Evolutionary conservation across 2,888 invertebrate genomes (phyloP), one percentile per base, ranked within the genome.

Genomic region (Mesochorus sp.): DNA sequence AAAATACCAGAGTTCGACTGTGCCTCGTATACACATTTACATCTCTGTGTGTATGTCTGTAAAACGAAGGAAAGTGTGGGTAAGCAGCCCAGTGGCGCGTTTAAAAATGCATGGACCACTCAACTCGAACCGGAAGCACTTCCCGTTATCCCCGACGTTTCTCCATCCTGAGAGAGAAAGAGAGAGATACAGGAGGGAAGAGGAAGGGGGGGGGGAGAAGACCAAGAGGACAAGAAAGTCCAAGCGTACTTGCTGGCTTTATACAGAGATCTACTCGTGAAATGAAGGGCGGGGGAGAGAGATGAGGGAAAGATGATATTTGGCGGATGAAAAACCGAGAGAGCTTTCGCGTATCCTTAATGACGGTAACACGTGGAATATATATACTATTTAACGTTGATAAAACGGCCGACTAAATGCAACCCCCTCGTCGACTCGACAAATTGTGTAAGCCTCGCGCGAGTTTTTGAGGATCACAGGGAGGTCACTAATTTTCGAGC

Each of bases 81-180:
- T 44, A 55, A 72, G 55, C 53, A 47, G 19, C 49, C 53, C 44
- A 44, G 74, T 76, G 74, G 55, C 53, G 74, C 79, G 79, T 83
- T 86, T 86, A 89, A 89, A 89, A 89, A 90, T 89, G 81, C 85
- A 89, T 85, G 85, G 81, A 81, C 85, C 86, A 87, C 87, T 89
- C 88, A 86, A 84, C 85, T 85, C 78, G 78, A 82, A 88, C 84
- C 86, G 88, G 86, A 87, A 88, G 86, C 86, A 84, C 84, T 86
- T 80, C 80, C 81, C 83, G 82, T 82, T 85, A 85, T 83, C 84
- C 85, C 70, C 77, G 67, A 66, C 68, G 55, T 66, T 71, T 68
- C 70, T 53, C 76, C 71, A 28, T 72, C 70, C 82, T 73, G 70
- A 49, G 21, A 14, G 31, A 55, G 26, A 68, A 14, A 51, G 57